Evolutionary conservation across 2,113 vertebrate genomes (phyloP).

Genomic region (Thryonomys swinderianus): DNA sequence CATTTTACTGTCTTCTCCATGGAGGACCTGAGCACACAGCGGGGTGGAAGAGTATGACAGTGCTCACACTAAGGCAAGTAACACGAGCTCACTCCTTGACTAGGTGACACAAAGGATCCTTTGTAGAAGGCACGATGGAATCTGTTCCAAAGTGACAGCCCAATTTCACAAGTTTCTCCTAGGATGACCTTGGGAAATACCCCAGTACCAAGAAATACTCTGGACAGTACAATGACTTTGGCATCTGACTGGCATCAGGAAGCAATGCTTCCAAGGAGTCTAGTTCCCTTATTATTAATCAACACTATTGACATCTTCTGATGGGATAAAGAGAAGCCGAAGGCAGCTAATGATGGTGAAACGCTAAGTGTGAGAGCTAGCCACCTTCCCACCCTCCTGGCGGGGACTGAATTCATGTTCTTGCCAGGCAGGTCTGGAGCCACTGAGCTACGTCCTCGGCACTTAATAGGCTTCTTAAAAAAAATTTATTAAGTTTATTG

Average conservation of each 20-base stretch:
- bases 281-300: conserved; percentile 22
- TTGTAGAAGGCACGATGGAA: neutral
- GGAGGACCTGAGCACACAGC: neutral
- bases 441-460: no score
- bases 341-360: neutral
- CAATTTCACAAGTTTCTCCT: neutral
- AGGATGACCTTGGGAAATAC: neutral
- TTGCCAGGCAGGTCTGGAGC: no score
- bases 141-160: neutral
- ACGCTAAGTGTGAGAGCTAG: neutral
- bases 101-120: neutral
- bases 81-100: neutral
- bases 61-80: neutral
- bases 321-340: conserved; percentile 36
- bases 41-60: neutral
- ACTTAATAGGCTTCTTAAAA: no score
- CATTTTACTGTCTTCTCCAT: neutral
- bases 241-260: neutral
- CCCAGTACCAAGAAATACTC: neutral
- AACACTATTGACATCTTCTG: neutral
- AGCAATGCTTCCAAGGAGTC: neutral
- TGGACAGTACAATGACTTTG: neutral
- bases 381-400: no score
- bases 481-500: no score
- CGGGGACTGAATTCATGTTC: no score